phyloP scores from a whole-genome alignment of 2,113 vertebrate genomes.

The Cricetomys ansorgei region DNA sequence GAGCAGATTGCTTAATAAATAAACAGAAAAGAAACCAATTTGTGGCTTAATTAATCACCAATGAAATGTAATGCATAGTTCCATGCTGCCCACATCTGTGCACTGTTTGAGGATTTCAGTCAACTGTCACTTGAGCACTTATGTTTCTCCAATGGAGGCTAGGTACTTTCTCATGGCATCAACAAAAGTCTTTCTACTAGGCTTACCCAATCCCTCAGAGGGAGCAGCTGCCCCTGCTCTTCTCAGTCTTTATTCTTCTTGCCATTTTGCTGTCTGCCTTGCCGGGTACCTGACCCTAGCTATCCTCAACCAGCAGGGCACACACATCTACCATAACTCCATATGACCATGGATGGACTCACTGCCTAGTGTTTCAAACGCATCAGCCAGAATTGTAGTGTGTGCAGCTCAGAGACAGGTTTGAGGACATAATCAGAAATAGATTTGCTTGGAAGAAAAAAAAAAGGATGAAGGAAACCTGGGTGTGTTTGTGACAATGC shows the following conservation, averaged over 20 bases:
- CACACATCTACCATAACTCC: not conserved
- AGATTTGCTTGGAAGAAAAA: not conserved
- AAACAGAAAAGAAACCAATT: conserved; percentile 42
- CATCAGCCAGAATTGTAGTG: not conserved
- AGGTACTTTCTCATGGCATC: not conserved
- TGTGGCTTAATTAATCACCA: conserved; percentile 48
- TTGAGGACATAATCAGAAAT: not conserved
- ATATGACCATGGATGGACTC: not conserved
- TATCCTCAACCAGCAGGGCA: not conserved
- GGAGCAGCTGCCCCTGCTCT: not conserved
- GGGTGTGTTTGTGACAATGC: not conserved
- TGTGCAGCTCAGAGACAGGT: not conserved
- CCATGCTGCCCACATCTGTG: not conserved
- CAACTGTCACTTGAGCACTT: not conserved
- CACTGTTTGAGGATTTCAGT: not conserved
- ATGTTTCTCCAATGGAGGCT: not conserved
- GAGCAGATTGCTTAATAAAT: conserved; percentile 45
- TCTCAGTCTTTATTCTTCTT: not conserved
- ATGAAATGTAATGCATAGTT: not conserved
- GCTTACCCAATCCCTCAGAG: not conserved
- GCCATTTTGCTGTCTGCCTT: not conserved
- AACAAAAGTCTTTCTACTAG: not conserved
- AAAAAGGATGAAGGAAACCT: not conserved
- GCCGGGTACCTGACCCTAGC: not conserved
- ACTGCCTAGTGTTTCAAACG: not conserved